A percentile compares a stretch with the other conserved stretches of the same genome.
Conservation (phyloP, 2,888 invertebrate genomes). For the Melieria omissa region DNA sequence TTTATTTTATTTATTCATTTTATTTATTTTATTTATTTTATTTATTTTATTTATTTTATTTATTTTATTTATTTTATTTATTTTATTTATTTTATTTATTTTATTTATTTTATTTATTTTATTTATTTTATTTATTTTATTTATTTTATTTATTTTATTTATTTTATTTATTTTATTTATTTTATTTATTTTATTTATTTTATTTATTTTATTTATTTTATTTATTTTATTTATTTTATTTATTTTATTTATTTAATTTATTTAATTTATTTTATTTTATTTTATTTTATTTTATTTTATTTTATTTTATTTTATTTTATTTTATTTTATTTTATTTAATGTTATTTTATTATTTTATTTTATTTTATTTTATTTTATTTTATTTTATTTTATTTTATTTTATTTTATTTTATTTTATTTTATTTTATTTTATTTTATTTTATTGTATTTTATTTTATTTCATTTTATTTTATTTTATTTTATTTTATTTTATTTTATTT, state of each 20-base stretch:
- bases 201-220: conserved; percentile 7
- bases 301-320: not conserved
- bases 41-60: not conserved
- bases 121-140: conserved; percentile 4
- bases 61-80: conserved; percentile 28
- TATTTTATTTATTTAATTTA: not conserved
- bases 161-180: conserved; percentile 14
- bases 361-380: not conserved
- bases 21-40: not conserved
- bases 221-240: conserved; percentile 12
- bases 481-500: not conserved
- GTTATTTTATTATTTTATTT: not conserved
- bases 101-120: not conserved
- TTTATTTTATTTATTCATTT: too few relatives aligned
- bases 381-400: not conserved
- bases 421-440: not conserved
- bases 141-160: conserved; percentile 26
- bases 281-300: too few relatives aligned
- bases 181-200: conserved; percentile 15
- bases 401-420: not conserved
- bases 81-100: conserved; percentile 35
- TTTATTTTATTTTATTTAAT: not conserved
- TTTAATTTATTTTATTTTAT: not conserved
- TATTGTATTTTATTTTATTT: too few relatives aligned
- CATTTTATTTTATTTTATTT: not conserved